phyloP scores from a whole-genome alignment of 2,888 invertebrate species.

The Chalcosyrphus nemorum region DNA sequence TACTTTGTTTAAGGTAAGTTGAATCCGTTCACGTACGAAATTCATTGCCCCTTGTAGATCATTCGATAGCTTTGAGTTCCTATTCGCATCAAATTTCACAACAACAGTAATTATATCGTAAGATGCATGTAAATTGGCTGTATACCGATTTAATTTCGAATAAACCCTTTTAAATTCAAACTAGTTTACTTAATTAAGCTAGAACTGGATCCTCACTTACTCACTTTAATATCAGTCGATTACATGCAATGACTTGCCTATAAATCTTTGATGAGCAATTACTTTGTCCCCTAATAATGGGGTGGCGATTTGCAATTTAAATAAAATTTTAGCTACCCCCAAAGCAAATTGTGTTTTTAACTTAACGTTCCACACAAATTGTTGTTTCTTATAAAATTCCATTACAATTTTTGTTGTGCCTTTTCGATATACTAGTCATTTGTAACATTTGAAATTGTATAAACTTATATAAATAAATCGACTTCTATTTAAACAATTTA shows the following conservation, averaged over 20 bases:
- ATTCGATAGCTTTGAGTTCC: no score
- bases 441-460: not conserved
- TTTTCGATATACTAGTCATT: not conserved
- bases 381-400: not conserved
- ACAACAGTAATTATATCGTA: no score
- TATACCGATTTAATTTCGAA: no score
- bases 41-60: no score
- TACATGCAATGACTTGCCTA: not conserved
- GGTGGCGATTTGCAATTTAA: not conserved
- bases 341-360: not conserved
- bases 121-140: no score
- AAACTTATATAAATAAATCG: not conserved
- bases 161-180: not conserved
- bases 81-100: no score
- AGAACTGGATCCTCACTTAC: not conserved
- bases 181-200: not conserved
- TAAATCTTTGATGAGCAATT: not conserved
- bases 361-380: not conserved
- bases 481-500: not conserved
- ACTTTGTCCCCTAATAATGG: not conserved
- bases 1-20: no score
- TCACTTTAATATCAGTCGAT: not conserved
- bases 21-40: no score
- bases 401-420: not conserved
- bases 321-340: not conserved